Base-by-base conservation (phyloP, 2,797 vertebrate genomes). In the Hemitrygon akajei region DNA sequence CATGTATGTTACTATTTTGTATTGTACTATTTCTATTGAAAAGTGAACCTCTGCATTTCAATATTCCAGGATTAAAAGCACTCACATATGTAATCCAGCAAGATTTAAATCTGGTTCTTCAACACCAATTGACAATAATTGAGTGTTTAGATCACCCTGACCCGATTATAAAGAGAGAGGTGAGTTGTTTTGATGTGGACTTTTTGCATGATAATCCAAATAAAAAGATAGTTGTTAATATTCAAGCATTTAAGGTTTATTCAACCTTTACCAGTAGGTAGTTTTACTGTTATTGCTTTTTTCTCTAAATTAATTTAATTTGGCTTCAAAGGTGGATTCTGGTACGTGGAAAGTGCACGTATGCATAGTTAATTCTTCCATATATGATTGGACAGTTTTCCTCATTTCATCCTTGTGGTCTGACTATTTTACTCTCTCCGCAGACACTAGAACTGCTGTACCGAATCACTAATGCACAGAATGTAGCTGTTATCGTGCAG, bases 81-180 rank as follows among this genome's bases (percentile, higher is more conserved):
- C 97, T 99, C 94, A 99, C 98, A 0, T 99, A 98, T 34, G 98
- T 99, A 93, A 97, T 99, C 94, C 98, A 99, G 95, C 98, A 99
- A 95, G 98, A 99, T 95, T 97, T 98, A 34, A 98, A 97, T 94
- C 96, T 99, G 94, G 98, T 98, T 84, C 97, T 99, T 94, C 98
- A 99, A 95, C 98, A 99, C 96, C 99, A 99, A 96, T 98, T 99
- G 97, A 99, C 99, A 95, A 99, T 99, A 95, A 99, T 99, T 93
- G 98, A 99, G 95, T 99, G 98, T 96, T 97, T 99, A 37, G 98
- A 99, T 94, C 98, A 99, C 95, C 95, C 98, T 2, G 98, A 99
- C 96, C 97, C 98, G 94, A 98, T 99, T 96, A 98, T 99, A 95
- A 99, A 99, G 96, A 98, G 98, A 95, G 98, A 99, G 97, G 98